A percentile compares a stretch with the other conserved stretches of the same genome.
phyloP scores from a whole-genome alignment of 1,140 invertebrate species.

The Drosophila oshimai region DNA sequence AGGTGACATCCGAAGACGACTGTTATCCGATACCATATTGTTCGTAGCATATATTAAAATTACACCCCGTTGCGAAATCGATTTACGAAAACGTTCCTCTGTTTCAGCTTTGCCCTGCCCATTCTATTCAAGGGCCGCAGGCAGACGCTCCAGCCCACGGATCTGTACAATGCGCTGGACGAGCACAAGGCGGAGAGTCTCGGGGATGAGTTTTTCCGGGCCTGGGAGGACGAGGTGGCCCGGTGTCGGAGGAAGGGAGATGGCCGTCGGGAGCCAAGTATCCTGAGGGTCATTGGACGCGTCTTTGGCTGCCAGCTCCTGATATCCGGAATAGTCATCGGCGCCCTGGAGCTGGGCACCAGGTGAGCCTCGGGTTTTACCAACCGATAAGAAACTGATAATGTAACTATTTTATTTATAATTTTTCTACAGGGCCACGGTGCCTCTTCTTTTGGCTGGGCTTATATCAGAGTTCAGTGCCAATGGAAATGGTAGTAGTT shows the following conservation, averaged over 20 bases:
- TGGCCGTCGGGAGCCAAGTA: conserved; percentile 29
- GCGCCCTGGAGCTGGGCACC: conserved; percentile 46
- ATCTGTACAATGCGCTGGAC: conserved; percentile 84
- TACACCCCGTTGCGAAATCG: neutral
- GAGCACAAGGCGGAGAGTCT: conserved; percentile 83
- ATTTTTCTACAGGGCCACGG: conserved; percentile 84
- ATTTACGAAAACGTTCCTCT: conserved; percentile 10
- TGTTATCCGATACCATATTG: conserved; percentile 32
- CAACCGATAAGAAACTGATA: neutral
- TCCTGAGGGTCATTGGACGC: conserved; percentile 46
- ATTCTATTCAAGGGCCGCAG: conserved; percentile 84
- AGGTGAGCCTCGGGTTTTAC: conserved; percentile 32
- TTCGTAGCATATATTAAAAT: conserved; percentile 26
- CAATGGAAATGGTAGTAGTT: conserved; percentile 75
- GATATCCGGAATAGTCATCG: conserved; percentile 42
- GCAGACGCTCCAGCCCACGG: conserved; percentile 83
- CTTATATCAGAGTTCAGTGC: conserved; percentile 84
- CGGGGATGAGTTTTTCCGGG: conserved; percentile 47
- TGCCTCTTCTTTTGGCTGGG: conserved; percentile 67
- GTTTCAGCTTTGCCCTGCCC: conserved; percentile 83
- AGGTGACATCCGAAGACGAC: conserved; percentile 28
- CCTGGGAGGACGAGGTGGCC: conserved; percentile 54
- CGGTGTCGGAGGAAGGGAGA: conserved; percentile 9
- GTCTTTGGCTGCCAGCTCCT: conserved; percentile 66
- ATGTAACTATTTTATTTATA: neutral